Percentiles rank a stretch among this genome's conserved stretches.
Conservation (phyloP, 2,888 invertebrate species). For the Drosophila acutilabella region DNA sequence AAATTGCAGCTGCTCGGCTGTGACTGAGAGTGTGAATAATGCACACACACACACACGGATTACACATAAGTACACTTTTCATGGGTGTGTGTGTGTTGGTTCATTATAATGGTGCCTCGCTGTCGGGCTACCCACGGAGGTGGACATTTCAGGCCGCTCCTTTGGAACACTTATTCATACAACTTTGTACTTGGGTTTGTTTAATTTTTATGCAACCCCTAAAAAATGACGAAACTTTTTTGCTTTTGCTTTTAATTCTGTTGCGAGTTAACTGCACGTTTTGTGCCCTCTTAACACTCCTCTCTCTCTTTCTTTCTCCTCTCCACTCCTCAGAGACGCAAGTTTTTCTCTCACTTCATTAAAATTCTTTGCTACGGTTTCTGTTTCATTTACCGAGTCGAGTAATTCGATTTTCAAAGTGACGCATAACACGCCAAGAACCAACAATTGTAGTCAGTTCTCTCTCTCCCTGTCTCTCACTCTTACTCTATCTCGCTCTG, state of each 20-base stretch:
- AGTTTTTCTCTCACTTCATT: conserved; percentile 25
- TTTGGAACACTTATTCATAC: conserved; percentile 7
- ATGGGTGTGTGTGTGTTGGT: not conserved
- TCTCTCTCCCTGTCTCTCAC: conserved; percentile 2
- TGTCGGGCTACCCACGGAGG: conserved; percentile 11
- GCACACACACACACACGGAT: conserved; percentile 2
- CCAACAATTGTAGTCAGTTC: conserved; percentile 3
- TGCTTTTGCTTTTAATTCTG: conserved; percentile 39
- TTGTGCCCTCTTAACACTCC: conserved; percentile 11
- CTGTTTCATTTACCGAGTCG: conserved; percentile 71
- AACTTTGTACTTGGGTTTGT: conserved; percentile 10
- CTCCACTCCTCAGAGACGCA: not conserved
- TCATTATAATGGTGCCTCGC: conserved; percentile 14
- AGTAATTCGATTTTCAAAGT: conserved; percentile 78
- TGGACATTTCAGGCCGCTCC: conserved; percentile 21
- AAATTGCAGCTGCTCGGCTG: conserved; percentile 28
- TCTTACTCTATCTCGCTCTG: not conserved
- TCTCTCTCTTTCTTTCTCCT: not conserved
- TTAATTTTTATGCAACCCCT: conserved; percentile 62
- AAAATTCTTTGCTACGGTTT: conserved; percentile 68
- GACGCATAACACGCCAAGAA: conserved; percentile 63
- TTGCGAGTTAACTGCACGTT: conserved; percentile 6
- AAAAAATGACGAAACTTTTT: conserved; percentile 53
- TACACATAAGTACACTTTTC: not conserved
- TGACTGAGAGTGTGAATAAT: conserved; percentile 10